Base-by-base conservation (phyloP, 2,113 vertebrate species). In the Lota lota region DNA sequence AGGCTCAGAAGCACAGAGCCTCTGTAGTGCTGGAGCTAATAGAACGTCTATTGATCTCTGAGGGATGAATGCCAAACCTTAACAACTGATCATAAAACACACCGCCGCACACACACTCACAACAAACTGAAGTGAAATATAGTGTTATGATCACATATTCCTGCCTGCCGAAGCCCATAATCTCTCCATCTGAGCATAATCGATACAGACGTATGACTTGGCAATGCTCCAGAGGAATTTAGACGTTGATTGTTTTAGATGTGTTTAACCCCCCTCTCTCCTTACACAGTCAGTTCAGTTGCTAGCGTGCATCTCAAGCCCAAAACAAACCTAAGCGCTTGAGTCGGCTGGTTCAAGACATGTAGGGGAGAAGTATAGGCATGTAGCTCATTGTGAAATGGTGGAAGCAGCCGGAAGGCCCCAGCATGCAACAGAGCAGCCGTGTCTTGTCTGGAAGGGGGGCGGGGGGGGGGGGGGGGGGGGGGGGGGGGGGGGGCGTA, bases 1-100 rank as follows among this genome's bases (percentile, higher is more conserved):
- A 69, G 36, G 28, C 75, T 24, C 63, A 65, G 28, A 36, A 61
- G 15, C 60, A 47, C 50, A 62, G 59, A 22, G 40, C 33, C 47
- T 2, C 24, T 28, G 57, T 59, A 15, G 57, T 54, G 18, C 19
- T 11, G 6, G 2, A 73, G 61, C 36, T 71, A 71, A 73, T 68
- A 69, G 22, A 78, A 73, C 66, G 47, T 18, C 5, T 63, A 73
- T 69, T 21, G 70, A 78, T 73, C 51, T 51, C 6, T 18, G 33
- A 33, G 8, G 57, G 36, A 67, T 19, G 54, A 60, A 61, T 56
- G 61, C 40, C 56, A 64, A 24, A 19, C 17, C 36, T 40, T 59
- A 33, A 17, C 59, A 64, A 57, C 61, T 53, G 36, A 81, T 77
- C 70, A 70, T 58, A 60, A 63, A 72, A 63, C 17, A 4, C 64